Percentiles rank a stretch among this genome's conserved stretches.
Conservation (phyloP, 2,113 vertebrate genomes). For the Ophiodon elongatus region DNA sequence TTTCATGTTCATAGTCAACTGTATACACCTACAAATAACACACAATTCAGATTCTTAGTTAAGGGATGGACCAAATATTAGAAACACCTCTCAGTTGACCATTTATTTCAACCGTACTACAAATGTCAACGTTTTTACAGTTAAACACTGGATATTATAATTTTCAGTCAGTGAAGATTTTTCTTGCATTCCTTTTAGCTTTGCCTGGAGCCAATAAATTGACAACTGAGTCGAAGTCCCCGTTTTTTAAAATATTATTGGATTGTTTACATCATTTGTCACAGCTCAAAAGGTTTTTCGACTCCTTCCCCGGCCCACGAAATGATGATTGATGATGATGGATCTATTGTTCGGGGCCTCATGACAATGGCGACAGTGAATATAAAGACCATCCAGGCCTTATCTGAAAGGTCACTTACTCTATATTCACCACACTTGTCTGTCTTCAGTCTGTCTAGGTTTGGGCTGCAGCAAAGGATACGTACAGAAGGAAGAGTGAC, state of each 20-base stretch:
- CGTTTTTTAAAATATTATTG: background rate
- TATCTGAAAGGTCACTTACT: slow-evolving; percentile 76
- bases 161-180: background rate
- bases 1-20: background rate
- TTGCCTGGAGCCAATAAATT: background rate
- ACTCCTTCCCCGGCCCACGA: slow-evolving; percentile 19
- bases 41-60: background rate
- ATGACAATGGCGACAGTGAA: slow-evolving; percentile 61
- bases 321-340: slow-evolving; percentile 75
- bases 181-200: background rate
- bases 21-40: background rate
- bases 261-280: slow-evolving; percentile 46
- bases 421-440: slow-evolving; percentile 61
- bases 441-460: slow-evolving; percentile 40
- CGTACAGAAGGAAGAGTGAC: slow-evolving; percentile 53
- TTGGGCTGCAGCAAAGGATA: slow-evolving; percentile 23
- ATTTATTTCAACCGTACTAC: background rate
- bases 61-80: background rate
- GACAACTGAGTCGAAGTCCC: background rate
- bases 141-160: background rate
- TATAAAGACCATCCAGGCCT: slow-evolving; percentile 60
- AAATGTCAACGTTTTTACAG: background rate
- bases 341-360: slow-evolving; percentile 62
- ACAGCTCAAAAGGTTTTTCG: slow-evolving; percentile 1
- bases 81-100: background rate